Evolutionary conservation across 2,797 vertebrate species (phyloP), one percentile per base, ranked within the genome.

Genomic region (Cichlasoma orientale): DNA sequence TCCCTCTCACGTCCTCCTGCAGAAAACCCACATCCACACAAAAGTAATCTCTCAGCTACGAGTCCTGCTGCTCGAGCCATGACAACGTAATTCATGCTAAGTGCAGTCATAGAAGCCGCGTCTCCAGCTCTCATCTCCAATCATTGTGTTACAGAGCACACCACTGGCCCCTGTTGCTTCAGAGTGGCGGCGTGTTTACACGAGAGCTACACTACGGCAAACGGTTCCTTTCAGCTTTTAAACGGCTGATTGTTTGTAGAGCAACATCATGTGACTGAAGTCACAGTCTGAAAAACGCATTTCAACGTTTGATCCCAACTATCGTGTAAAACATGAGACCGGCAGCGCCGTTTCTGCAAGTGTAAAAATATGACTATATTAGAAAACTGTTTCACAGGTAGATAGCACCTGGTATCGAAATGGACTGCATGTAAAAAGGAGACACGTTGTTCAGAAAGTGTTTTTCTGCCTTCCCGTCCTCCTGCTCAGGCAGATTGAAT

Each of bases 31-130:
- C 79, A 89, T 90, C 86, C 89, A 81, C 89, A 82, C 80, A 84
- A 87, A 74, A 90, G 89, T 92, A 90, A 93, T 92, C 88, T 90
- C 78, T 77, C 75, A 79, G 89, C 72, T 63, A 87, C 72, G 82
- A 90, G 84, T 85, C 80, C 79, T 74, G 50, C 84, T 82, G 86
- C 86, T 86, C 69, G 63, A 75, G 77, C 81, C 81, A 79, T 89
- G 89, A 92, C 88, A 90, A 86, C 77, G 23, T 89, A 88, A 91
- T 93, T 93, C 89, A 90, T 88, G 90, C 82, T 90, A 92, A 94
- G 84, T 83, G 81, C 47, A 88, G 82, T 78, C 71, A 27, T 25
- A 59, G 78, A 21, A 73, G 59, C 85, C 82, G 74, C n/a, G 3
- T 68, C 41, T 68, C 25, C 3, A 4, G 41, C 41, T 47, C 41